A percentile compares a stretch with the other conserved stretches of the same genome.
These are phyloP conservation scores for Latrodectus hesperus DNA, from an alignment of 2,888 invertebrate genomes.

Conservation along the genomic window DNA sequence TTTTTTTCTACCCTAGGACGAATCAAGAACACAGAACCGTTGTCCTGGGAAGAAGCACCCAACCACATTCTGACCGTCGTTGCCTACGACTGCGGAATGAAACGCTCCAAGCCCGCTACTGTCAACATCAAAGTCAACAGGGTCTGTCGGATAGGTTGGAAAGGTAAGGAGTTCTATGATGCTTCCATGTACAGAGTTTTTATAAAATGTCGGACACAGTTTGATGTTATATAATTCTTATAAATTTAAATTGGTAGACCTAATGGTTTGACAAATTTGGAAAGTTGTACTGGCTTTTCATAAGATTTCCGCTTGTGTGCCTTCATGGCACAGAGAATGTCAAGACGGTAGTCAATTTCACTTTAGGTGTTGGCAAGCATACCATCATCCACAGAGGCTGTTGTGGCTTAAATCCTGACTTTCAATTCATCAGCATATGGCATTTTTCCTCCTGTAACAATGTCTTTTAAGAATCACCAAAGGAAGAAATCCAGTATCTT, in stretches of 20 bases:
- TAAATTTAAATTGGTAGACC: no score
- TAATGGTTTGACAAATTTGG: no score
- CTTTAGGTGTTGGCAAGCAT: no score
- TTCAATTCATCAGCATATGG: no score
- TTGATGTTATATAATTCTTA: no score
- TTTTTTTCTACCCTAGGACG: conserved; percentile 78
- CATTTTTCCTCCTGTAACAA: no score
- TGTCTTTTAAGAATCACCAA: no score
- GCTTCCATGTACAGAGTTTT: not conserved
- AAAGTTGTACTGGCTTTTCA: no score
- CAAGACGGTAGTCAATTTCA: not conserved
- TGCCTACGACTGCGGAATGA: conserved; percentile 98
- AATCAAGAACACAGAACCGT: conserved; percentile 93
- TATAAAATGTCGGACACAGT: not conserved
- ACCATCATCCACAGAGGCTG: no score
- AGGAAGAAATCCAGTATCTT: no score
- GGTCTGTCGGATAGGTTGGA: conserved; percentile 86
- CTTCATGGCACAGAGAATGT: not conserved
- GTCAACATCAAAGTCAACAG: conserved; percentile 95
- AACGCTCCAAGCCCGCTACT: conserved; percentile 93
- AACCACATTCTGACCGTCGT: conserved; percentile 94
- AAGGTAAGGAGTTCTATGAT: conserved; percentile 78
- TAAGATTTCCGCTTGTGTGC: no score
- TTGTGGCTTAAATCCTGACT: no score
- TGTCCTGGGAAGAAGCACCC: conserved; percentile 93